These are phyloP conservation scores for Lonchura striata DNA, from an alignment of 2,113 vertebrate species.

Conservation along the genomic window DNA sequence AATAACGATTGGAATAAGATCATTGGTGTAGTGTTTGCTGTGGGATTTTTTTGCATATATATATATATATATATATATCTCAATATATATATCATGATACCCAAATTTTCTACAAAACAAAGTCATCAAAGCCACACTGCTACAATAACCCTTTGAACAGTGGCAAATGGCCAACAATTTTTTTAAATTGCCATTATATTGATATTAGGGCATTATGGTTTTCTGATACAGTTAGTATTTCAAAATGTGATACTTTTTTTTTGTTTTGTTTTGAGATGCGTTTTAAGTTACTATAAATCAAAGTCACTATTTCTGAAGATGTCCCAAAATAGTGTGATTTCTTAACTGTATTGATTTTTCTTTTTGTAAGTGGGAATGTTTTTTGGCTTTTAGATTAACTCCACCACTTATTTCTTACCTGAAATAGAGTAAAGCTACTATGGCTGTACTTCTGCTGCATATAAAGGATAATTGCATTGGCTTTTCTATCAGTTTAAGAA, in stretches of 20 bases:
- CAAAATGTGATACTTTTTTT: background rate
- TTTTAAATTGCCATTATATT: background rate
- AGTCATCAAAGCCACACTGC: background rate
- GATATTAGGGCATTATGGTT: background rate
- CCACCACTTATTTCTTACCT: background rate
- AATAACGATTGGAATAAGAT: background rate
- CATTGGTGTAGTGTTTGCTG: background rate
- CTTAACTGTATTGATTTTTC: background rate
- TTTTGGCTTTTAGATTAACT: background rate
- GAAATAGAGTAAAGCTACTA: background rate
- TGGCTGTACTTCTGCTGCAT: background rate
- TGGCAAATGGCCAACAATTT: background rate
- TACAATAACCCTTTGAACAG: background rate
- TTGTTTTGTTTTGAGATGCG: background rate
- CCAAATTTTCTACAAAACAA: background rate
- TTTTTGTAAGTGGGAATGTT: background rate
- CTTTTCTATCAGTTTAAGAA: background rate
- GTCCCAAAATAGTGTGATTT: background rate
- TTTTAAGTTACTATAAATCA: background rate
- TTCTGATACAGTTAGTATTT: background rate
- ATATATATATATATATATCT: rapidly evolving
- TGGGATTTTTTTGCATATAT: background rate
- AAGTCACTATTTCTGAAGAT: background rate
- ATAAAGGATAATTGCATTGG: background rate
- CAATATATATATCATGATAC: background rate